Conservation (phyloP, 2,888 invertebrate species). For the Meta bourneti region DNA sequence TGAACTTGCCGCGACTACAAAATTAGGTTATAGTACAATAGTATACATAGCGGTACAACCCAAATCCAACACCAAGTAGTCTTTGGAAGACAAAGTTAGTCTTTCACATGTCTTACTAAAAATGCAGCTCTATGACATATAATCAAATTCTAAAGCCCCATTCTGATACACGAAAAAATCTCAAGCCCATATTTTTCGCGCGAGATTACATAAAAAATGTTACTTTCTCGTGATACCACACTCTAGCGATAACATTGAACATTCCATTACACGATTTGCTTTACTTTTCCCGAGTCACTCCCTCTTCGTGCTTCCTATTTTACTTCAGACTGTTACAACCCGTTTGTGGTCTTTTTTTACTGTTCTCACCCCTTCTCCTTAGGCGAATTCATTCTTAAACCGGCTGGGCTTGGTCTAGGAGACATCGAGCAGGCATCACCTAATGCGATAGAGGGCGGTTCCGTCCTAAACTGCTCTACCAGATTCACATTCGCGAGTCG, state of each 20-base stretch:
- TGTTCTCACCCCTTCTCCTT: background rate
- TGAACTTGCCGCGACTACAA: no score
- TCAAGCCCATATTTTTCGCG: no score
- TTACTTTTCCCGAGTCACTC: background rate
- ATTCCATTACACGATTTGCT: background rate
- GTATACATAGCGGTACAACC: no score
- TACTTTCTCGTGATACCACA: background rate
- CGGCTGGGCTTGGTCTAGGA: constrained; percentile 10
- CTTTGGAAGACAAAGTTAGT: no score
- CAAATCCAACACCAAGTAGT: no score
- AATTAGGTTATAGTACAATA: no score
- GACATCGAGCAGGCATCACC: constrained; percentile 3
- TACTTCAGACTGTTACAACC: constrained; percentile 29
- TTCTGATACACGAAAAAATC: no score
- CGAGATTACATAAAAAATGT: no score
- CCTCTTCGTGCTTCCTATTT: background rate
- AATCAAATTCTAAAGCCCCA: no score
- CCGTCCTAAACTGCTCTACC: background rate
- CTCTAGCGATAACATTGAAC: background rate
- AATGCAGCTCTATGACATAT: no score
- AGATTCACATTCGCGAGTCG: background rate
- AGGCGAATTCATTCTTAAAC: constrained; percentile 43
- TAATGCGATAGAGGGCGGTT: constrained; percentile 9
- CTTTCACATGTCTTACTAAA: no score
- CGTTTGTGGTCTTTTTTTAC: constrained; percentile 34